Percentiles rank a stretch among this genome's conserved stretches.
These are phyloP conservation scores for Galaxias olidus DNA, from an alignment of 2,797 vertebrate genomes.

Conservation along the genomic window DNA sequence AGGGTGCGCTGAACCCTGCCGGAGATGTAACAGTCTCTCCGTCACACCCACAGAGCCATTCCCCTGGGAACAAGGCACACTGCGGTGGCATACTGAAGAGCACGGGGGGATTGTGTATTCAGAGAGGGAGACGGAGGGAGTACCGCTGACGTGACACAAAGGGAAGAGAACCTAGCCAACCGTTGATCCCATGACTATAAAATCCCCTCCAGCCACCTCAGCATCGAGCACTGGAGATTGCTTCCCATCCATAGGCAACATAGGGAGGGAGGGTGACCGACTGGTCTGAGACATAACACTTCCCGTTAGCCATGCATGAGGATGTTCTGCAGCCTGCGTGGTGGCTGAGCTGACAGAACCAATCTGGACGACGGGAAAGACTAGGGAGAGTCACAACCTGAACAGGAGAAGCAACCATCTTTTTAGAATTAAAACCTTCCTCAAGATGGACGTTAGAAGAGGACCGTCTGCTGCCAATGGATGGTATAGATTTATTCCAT, in stretches of 20 bases:
- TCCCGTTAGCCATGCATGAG: no score
- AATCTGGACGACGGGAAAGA: no score
- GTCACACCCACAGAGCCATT: conserved; percentile 5
- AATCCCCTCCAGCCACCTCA: not conserved
- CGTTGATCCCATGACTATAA: not conserved
- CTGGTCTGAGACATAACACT: no score
- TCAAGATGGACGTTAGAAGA: no score
- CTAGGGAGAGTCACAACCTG: no score
- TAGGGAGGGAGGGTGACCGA: not conserved
- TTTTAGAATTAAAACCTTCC: no score
- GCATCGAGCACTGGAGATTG: not conserved
- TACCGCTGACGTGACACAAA: conserved; percentile 1
- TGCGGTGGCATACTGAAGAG: not conserved
- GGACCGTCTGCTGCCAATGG: no score
- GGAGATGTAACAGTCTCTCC: conserved; percentile 18
- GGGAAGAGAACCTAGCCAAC: not conserved
- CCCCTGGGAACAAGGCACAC: conserved; percentile 8
- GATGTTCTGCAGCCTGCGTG: no score
- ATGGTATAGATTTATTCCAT: no score
- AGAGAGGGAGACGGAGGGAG: not conserved
- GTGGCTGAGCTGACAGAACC: no score
- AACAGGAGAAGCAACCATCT: no score
- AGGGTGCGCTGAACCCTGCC: conserved; percentile 47
- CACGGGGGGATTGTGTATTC: not conserved
- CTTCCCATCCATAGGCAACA: not conserved